These are phyloP conservation scores for Pseudotriccus pelzelni DNA, from an alignment of 2,797 vertebrate species.

Conservation along the genomic window DNA sequence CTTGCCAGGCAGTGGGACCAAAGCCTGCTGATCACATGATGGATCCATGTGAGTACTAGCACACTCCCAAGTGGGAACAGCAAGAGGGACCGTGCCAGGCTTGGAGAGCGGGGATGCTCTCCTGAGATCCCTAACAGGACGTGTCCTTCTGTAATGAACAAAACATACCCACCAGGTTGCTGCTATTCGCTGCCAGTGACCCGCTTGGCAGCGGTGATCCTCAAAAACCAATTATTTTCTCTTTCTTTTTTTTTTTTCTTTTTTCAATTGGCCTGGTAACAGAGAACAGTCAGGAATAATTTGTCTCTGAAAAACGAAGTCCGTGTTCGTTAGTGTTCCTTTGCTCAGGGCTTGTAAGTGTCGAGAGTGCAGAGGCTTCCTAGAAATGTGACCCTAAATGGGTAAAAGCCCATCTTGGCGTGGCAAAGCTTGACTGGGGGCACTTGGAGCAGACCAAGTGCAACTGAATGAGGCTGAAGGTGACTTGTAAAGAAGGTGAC, in stretches of 20 bases:
- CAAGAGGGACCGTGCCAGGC: background rate
- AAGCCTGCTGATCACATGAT: background rate
- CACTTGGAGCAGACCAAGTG: background rate
- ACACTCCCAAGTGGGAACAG: background rate
- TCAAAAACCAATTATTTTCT: background rate
- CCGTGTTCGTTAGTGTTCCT: background rate
- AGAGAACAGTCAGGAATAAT: background rate
- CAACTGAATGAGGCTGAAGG: constrained; percentile 1
- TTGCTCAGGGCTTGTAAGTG: background rate
- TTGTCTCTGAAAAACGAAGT: background rate
- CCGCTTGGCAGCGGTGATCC: rapidly evolving
- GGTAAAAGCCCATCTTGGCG: background rate
- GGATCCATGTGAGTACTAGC: background rate
- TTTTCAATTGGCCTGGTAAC: constrained; percentile 7
- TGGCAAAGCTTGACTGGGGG: background rate
- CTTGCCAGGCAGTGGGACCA: background rate
- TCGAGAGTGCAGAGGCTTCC: background rate
- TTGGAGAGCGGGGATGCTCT: background rate
- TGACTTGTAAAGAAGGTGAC: background rate
- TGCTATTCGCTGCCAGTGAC: background rate
- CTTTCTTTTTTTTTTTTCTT: background rate
- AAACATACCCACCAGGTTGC: background rate
- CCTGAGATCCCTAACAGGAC: background rate
- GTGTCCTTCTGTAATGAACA: background rate
- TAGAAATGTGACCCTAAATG: background rate